Evolutionary conservation across 2,113 vertebrate species (phyloP).

Genomic region (Dicrurus megarhynchus): DNA sequence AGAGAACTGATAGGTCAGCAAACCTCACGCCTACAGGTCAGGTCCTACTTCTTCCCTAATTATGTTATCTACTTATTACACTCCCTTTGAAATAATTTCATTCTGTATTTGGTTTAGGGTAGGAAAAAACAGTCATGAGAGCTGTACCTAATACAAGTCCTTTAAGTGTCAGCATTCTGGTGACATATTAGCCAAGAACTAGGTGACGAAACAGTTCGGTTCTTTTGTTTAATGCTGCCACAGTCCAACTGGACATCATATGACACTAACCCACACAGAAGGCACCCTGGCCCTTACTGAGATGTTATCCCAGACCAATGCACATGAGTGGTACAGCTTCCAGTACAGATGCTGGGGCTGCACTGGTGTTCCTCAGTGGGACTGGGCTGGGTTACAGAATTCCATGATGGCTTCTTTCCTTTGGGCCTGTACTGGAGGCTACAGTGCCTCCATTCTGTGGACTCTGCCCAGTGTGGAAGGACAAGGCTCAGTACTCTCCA

Average conservation of each 20-base stretch:
- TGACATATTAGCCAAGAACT: background rate
- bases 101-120: background rate
- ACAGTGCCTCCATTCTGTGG: background rate
- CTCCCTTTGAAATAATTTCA: background rate
- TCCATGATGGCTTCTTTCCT: background rate
- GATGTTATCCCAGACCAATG: background rate
- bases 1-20: background rate
- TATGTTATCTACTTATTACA: background rate
- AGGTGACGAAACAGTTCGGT: background rate
- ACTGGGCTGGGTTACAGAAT: background rate
- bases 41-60: background rate
- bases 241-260: background rate
- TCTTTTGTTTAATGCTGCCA: background rate
- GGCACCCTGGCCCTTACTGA: background rate
- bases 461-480: background rate
- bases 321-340: fast-evolving
- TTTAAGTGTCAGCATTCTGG: background rate
- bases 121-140: background rate
- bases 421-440: background rate
- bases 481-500: background rate
- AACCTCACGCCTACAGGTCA: background rate
- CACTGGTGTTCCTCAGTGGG: background rate
- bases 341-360: background rate
- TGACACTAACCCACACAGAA: background rate
- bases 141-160: background rate